Evolutionary conservation across 2,797 vertebrate species (phyloP), one percentile per base, ranked within the genome.

Genomic region (Premnoplex brunnescens): DNA sequence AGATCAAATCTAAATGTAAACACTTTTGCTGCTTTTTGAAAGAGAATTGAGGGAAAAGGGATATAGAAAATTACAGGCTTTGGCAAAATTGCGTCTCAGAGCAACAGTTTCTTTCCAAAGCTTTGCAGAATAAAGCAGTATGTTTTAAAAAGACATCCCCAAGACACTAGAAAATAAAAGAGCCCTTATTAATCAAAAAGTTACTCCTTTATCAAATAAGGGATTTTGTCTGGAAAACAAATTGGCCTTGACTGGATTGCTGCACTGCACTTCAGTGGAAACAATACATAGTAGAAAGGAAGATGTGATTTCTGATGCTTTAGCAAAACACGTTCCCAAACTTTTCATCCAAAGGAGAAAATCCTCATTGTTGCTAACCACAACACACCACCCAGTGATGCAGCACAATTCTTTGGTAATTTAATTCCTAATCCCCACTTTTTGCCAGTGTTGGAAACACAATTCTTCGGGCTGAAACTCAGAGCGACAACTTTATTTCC

Each of bases 61-160:
- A 63, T 83, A 34, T 23, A 93, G 64, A 73, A 95, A 91, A 94
- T 80, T 76, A 89, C 28, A 94, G 73, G 46, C 46, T 91, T 89
- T 60, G 55, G 55, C 62, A 83, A 86, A 92, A 73, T 15, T 72
- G 52, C 59, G 30, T 93, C 73, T 94, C 37, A 34, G 73, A 68
- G 68, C 62, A 76, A 51, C 37, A 36, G 73, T 93, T 91, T 63
- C 69, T 84, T 89, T 89, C 73, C 46, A 64, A 87, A 83, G 36
- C 46, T 27, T 73, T 72, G 30, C 36, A 58, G 66, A 59, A 59
- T 1, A 10, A 73, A 37, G 37, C 59, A 48, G 59, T 71, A 10
- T 34, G 37, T 59, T 88, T 88, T 83, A 68, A 88, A 92, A 83
- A 89, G 55, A 60, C 24, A 30, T 48, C 54, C 22, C 34, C 54